These are phyloP conservation scores for Echeneis naucrates DNA, from an alignment of 2,797 vertebrate species.

Conservation along the genomic window DNA sequence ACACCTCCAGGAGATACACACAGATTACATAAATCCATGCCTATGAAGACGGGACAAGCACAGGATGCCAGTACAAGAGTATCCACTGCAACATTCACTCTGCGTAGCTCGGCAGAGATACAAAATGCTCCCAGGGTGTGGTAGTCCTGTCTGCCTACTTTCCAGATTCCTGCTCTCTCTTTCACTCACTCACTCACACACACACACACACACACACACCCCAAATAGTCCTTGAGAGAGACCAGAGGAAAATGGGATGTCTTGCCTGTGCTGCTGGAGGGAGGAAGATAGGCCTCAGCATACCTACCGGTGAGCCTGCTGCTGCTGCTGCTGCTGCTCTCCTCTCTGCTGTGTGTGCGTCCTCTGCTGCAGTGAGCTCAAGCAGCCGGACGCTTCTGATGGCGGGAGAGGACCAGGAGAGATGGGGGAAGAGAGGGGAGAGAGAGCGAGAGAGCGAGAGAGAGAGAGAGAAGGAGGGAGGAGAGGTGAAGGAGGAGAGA, in stretches of 20 bases:
- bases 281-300: conserved; percentile 74
- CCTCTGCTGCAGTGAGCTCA: conserved; percentile 73
- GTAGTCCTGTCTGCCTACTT: conserved; percentile 67
- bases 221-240: conserved; percentile 78
- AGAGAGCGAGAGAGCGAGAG: conserved; percentile 58
- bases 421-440: conserved; percentile 45
- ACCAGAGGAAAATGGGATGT: conserved; percentile 72
- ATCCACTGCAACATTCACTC: conserved; percentile 58
- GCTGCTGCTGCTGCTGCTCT: conserved; percentile 55
- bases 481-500: conserved; percentile 66
- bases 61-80: conserved; percentile 40
- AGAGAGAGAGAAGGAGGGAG: conserved; percentile 56
- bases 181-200: conserved; percentile 34
- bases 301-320: conserved; percentile 78
- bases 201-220: conserved; percentile 39
- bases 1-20: conserved; percentile 33
- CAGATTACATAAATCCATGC: conserved; percentile 25
- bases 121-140: conserved; percentile 75
- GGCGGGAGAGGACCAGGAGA: conserved; percentile 55
- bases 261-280: conserved; percentile 73
- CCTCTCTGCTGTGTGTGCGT: conserved; percentile 48
- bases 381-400: conserved; percentile 51
- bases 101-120: conserved; percentile 32
- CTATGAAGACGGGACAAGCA: conserved; percentile 17
- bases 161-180: conserved; percentile 41